Conservation (phyloP, 2,888 invertebrate genomes). For the Drosophila paranaensis region DNA sequence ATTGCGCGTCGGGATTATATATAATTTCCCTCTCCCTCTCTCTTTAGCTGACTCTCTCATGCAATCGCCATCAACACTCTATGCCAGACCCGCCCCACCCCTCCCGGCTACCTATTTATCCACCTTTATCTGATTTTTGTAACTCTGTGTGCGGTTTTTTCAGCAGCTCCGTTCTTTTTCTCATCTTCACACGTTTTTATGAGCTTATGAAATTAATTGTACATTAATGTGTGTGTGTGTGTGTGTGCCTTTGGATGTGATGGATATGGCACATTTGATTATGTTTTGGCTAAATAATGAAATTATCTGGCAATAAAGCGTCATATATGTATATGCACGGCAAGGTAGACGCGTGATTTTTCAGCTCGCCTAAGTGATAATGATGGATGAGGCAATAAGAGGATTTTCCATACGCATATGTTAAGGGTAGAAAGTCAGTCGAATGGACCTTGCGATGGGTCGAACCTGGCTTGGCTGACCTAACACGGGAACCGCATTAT, state of each 20-base stretch:
- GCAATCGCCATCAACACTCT: slow-evolving; percentile 48
- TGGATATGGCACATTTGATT: slow-evolving; percentile 74
- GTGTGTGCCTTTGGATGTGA: slow-evolving; percentile 50
- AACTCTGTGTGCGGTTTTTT: slow-evolving; percentile 37
- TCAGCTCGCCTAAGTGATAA: slow-evolving; percentile 26
- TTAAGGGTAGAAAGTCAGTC: slow-evolving; percentile 18
- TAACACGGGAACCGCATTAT: slow-evolving; percentile 69
- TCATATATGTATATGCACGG: slow-evolving; percentile 48
- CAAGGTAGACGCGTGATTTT: slow-evolving; percentile 56
- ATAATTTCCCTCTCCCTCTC: slow-evolving; percentile 64
- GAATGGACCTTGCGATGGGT: neutral
- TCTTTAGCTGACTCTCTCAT: slow-evolving; percentile 11
- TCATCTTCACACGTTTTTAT: slow-evolving; percentile 69
- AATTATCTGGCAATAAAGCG: slow-evolving; percentile 75
- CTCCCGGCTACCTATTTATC: slow-evolving; percentile 48
- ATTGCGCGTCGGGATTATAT: slow-evolving; percentile 76
- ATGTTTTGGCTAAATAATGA: slow-evolving; percentile 76
- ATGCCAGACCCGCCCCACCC: slow-evolving; percentile 13
- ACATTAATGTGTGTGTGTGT: slow-evolving; percentile 43
- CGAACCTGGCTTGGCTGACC: slow-evolving; percentile 42
- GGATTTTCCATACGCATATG: slow-evolving; percentile 14
- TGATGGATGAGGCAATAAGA: slow-evolving; percentile 36
- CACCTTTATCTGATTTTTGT: slow-evolving; percentile 66
- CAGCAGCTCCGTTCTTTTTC: slow-evolving; percentile 35
- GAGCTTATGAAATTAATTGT: slow-evolving; percentile 79